phyloP scores from a whole-genome alignment of 2,797 vertebrate species.

The Australoheros facetus region DNA sequence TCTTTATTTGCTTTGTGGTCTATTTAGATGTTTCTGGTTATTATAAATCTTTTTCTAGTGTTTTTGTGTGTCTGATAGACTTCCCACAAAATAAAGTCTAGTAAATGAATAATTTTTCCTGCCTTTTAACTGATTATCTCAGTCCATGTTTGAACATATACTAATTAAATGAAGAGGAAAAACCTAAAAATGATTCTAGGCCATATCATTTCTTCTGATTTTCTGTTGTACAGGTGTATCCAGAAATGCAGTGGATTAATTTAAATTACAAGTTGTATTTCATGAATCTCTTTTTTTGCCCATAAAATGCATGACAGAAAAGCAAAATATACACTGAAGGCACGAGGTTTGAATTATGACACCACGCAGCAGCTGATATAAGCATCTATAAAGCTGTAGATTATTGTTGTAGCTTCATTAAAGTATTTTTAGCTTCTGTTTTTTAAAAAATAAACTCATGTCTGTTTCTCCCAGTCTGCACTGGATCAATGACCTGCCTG shows the following conservation, averaged over 20 bases:
- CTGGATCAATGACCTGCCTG: constrained; percentile 96
- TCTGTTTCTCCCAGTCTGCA: constrained; percentile 84
- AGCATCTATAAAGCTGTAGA: background rate
- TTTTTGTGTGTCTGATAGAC: no score
- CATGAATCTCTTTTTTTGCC: no score
- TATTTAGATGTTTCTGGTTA: no score
- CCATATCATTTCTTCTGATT: no score
- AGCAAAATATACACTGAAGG: fast-evolving
- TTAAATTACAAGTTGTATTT: background rate
- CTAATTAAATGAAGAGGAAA: no score
- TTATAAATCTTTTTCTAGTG: no score
- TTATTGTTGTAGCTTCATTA: background rate
- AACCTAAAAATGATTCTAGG: background rate
- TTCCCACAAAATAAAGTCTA: background rate
- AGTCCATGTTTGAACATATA: background rate
- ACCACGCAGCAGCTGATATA: background rate
- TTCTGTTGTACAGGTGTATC: background rate
- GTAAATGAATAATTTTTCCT: background rate
- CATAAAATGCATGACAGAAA: background rate
- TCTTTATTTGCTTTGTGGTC: background rate
- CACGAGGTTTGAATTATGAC: background rate
- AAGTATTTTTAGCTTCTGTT: background rate
- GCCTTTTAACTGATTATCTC: background rate
- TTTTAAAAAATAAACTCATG: no score
- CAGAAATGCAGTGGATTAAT: background rate